Conservation (phyloP, 2,113 vertebrate genomes). For the Lepus timidus region DNA sequence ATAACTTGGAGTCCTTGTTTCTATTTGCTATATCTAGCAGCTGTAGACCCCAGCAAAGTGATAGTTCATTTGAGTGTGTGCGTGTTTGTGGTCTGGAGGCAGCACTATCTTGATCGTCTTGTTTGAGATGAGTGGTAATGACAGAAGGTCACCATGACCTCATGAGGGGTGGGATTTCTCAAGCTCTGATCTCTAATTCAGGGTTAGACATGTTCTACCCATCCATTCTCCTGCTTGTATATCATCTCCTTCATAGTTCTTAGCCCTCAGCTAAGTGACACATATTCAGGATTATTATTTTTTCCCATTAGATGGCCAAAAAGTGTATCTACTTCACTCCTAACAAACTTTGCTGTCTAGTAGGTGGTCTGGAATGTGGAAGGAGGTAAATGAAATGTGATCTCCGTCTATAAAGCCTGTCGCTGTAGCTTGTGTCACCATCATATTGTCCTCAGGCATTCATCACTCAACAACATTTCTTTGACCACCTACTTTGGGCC, state of each 20-base stretch:
- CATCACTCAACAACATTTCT: not conserved
- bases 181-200: not conserved
- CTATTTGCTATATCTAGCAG: not conserved
- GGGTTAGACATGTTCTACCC: not conserved
- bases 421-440: not conserved
- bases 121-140: not conserved
- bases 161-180: not conserved
- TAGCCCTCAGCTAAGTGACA: not conserved
- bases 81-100: not conserved
- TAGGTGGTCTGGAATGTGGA: not conserved
- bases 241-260: not conserved
- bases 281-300: not conserved
- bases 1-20: not conserved
- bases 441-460: not conserved
- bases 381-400: not conserved
- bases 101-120: not conserved
- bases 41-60: not conserved
- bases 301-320: not conserved
- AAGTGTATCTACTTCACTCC: not conserved
- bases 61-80: not conserved
- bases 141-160: not conserved
- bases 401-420: not conserved
- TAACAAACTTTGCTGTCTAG: not conserved
- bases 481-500: not conserved
- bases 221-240: not conserved